Evolutionary conservation across 2,797 vertebrate species (phyloP).

Genomic region (Orientallactaga sibirica): DNA sequence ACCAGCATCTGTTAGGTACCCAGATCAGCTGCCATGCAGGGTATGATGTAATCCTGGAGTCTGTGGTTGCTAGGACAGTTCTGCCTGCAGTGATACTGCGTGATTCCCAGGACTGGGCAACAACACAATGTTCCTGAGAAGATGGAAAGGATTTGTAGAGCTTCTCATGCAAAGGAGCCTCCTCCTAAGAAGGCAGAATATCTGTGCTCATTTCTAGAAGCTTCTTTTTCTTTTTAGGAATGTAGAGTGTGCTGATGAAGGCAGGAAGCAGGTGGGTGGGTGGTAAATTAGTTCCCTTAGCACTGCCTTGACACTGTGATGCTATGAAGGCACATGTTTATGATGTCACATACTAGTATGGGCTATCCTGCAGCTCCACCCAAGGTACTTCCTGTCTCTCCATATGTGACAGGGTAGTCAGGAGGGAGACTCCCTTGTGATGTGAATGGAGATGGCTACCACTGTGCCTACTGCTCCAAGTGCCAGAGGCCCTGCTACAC

Average conservation of each 20-base stretch:
- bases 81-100: slow-evolving; percentile 82
- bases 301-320: not conserved
- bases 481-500: not conserved
- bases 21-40: slow-evolving; percentile 61
- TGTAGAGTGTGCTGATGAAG: not conserved
- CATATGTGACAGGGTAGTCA: too few species aligned
- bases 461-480: rapidly evolving
- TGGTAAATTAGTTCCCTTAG: not conserved
- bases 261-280: not conserved
- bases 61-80: slow-evolving; percentile 91
- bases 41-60: slow-evolving; percentile 86
- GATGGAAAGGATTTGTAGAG: slow-evolving; percentile 76
- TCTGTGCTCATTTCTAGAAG: not conserved
- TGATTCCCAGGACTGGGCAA: slow-evolving; percentile 76
- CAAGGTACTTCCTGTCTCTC: not conserved
- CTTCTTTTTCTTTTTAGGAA: not conserved
- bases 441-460: not conserved
- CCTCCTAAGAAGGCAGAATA: slow-evolving; percentile 65
- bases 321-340: not conserved
- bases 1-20: slow-evolving; percentile 74
- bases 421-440: not conserved
- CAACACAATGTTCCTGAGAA: slow-evolving; percentile 82
- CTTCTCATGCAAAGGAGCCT: slow-evolving; percentile 65
- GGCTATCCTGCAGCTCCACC: not conserved
- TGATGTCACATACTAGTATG: too few species aligned